Evolutionary conservation across 2,797 vertebrate genomes (phyloP), one percentile per base, ranked within the genome.

Genomic region (Acanthurus tractus): DNA sequence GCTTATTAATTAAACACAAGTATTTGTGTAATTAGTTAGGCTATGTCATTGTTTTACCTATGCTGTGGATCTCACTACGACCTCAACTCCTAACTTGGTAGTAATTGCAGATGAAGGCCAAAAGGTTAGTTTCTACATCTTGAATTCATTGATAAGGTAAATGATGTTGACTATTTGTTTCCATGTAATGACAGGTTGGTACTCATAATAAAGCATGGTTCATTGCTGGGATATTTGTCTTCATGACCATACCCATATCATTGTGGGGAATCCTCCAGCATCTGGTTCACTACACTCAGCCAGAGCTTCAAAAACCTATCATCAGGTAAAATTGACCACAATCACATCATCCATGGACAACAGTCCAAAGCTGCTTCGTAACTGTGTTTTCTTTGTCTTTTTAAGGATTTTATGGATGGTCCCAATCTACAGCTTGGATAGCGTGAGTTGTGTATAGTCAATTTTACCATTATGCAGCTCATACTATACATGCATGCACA

Each of bases 391-490:
- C n/a, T 0, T 5, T 59, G 17, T 38, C 1, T 14, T 52, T 79
- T 83, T 78, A 89, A 99, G 98, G 89, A 99, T 99, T 93, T 95
- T 99, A 75, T 99, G 98, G 98, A 99, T 99, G 98, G 98, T 99
- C 73, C 98, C 98, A 17, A 99, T 99, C 92, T 99, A 99, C 94
- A 99, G 98, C 88, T 94, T 99, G 94, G 98, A 99, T 90, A 99
- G 98, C 86, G 98, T 99, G 94, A 98, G 98, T 97, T 88, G 42
- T 79, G 42, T 46, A 53, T 81, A 40, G 64, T 48, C 15, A 63
- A 58, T 73, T 34, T 34, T 34, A 3, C 29, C 6, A 58, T 38
- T 40, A 0, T 49, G 5, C 18, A 53, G 14, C 34, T 4, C 8
- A 20, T 7, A 14, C 9, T 49, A 13, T 29, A 11, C 29, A 58